A percentile compares a stretch with the other conserved stretches of the same genome.
These are phyloP conservation scores for Drosophila hamatofila DNA, from an alignment of 2,888 invertebrate genomes.

Conservation along the genomic window DNA sequence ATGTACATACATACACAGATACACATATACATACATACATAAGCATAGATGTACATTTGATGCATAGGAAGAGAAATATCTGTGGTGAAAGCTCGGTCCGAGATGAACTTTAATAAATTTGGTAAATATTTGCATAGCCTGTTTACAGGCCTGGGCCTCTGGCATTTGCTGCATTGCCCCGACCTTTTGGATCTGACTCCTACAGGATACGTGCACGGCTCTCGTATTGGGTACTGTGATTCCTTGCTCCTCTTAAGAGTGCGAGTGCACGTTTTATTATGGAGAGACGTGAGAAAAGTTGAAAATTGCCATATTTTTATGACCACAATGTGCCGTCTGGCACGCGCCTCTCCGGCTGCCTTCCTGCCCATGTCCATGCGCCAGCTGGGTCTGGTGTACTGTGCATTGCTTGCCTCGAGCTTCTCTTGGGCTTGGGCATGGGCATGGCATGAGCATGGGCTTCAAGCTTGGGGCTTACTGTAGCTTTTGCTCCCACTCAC, in stretches of 20 bases:
- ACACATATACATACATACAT: constrained; percentile 8
- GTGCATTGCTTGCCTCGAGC: constrained; percentile 48
- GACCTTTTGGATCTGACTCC: constrained; percentile 28
- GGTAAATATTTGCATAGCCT: constrained; percentile 70
- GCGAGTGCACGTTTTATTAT: constrained; percentile 74
- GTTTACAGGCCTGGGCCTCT: constrained; percentile 62
- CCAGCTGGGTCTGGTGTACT: constrained; percentile 10
- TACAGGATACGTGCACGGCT: constrained; percentile 55
- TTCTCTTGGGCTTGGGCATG: not conserved
- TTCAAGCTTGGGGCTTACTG: constrained; percentile 8
- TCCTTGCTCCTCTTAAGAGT: constrained; percentile 48
- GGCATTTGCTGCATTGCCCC: constrained; percentile 40
- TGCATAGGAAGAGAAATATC: constrained; percentile 39
- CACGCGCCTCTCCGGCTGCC: constrained; percentile 20
- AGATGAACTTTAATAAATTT: constrained; percentile 71
- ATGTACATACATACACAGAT: constrained; percentile 3
- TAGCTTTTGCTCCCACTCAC: constrained; percentile 42
- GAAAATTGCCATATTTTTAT: constrained; percentile 76
- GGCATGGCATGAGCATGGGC: not conserved
- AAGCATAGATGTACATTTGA: constrained; percentile 23
- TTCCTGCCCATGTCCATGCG: not conserved
- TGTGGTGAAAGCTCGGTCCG: constrained; percentile 39
- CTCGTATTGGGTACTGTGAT: constrained; percentile 63
- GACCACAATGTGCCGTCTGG: constrained; percentile 71
- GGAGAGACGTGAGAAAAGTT: constrained; percentile 71